A percentile compares a stretch with the other conserved stretches of the same genome.
Conservation (phyloP, 2,888 invertebrate species). For the Tachystola acroxantha region DNA sequence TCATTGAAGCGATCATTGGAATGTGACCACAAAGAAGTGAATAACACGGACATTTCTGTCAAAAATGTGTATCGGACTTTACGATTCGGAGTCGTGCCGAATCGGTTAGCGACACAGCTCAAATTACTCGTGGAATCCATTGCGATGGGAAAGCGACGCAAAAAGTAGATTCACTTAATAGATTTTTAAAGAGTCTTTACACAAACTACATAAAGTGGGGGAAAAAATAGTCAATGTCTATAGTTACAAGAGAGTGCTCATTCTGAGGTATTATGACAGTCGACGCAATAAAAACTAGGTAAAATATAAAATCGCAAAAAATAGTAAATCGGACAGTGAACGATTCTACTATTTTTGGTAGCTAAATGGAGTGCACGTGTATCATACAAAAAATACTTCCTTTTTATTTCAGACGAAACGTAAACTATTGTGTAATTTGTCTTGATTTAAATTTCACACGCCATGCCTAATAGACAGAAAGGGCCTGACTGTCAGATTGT, state of each 20-base stretch:
- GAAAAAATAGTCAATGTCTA: neutral
- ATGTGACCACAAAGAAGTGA: slow-evolving; percentile 51
- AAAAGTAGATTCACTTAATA: slow-evolving; percentile 36
- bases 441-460: too few species aligned
- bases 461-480: too few species aligned
- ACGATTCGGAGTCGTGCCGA: slow-evolving; percentile 41
- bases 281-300: too few species aligned
- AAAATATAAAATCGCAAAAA: too few species aligned
- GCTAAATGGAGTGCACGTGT: too few species aligned
- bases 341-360: too few species aligned
- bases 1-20: slow-evolving; percentile 45
- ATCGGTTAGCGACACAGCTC: slow-evolving; percentile 55
- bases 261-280: neutral
- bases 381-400: too few species aligned
- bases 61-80: slow-evolving; percentile 40
- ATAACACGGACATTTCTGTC: slow-evolving; percentile 42
- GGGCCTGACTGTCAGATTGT: too few species aligned
- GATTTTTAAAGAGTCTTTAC: slow-evolving; percentile 26
- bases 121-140: slow-evolving; percentile 38
- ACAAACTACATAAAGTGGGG: neutral
- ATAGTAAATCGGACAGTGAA: too few species aligned
- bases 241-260: slow-evolving; percentile 1
- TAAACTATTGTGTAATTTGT: too few species aligned
- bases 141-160: slow-evolving; percentile 48
- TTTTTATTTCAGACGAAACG: too few species aligned